Conservation (phyloP, 2,888 invertebrate genomes). For the Cephonodes hylas region DNA sequence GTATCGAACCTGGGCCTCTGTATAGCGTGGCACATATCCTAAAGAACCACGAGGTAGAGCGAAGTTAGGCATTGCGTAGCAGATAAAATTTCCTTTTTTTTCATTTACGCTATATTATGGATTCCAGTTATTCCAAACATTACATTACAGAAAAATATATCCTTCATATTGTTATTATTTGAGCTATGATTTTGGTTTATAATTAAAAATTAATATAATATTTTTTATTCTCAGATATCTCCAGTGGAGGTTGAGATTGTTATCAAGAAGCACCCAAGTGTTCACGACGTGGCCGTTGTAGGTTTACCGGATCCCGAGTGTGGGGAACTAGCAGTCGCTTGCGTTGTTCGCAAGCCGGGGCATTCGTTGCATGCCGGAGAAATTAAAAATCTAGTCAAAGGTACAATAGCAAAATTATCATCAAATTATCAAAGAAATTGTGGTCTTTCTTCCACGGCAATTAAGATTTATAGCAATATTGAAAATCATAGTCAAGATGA, state of each 20-base stretch:
- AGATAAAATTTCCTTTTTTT: too few species aligned
- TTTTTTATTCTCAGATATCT: conserved; percentile 33
- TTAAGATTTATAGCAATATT: too few species aligned
- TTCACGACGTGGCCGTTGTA: conserved; percentile 49
- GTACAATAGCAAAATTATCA: conserved; percentile 32
- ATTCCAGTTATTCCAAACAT: background rate
- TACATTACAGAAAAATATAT: too few species aligned
- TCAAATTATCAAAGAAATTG: too few species aligned
- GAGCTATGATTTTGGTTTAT: background rate
- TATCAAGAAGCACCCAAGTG: conserved; percentile 48
- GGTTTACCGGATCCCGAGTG: conserved; percentile 43
- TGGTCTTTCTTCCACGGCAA: too few species aligned
- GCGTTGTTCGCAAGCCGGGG: conserved; percentile 38
- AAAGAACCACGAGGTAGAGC: too few species aligned
- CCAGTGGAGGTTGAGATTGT: conserved; percentile 39
- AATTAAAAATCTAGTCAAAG: conserved; percentile 53
- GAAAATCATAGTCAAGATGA: too few species aligned
- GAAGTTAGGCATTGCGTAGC: too few species aligned
- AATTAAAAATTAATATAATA: background rate
- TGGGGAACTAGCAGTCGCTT: conserved; percentile 55
- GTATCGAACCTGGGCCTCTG: too few species aligned
- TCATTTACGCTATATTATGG: background rate
- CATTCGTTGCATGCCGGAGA: conserved; percentile 41
- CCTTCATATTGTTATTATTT: too few species aligned
- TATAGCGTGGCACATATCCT: too few species aligned